Evolutionary conservation across 2,888 invertebrate species (phyloP), one percentile per base, ranked within the genome.

Genomic region (Troilus luridus): DNA sequence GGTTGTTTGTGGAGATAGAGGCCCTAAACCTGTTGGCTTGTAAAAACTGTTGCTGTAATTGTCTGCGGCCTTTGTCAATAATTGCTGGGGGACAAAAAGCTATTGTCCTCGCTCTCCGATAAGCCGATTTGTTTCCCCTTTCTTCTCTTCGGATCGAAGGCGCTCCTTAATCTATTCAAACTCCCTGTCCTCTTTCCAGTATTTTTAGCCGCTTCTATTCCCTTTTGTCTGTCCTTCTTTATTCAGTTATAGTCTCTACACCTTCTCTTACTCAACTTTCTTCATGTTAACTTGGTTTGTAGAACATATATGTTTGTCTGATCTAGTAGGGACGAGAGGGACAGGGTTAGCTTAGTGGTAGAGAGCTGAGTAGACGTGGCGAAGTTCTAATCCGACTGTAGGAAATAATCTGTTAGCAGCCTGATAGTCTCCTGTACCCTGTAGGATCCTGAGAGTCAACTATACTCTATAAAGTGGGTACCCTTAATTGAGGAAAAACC

Each of bases 151-250:
- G 67, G 67, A 67, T 67, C 67, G 67, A 67, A 67, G 12, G 5
- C 24, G 24, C 24, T 67, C 67, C 67, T 67, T 67, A 67, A 67
- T 67, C 67, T 67, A 67, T 67, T 67, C 67, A 67, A 67, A 67
- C 67, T 27, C 12, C 11, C 24, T 67, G 67, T 67, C 67, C 67
- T 67, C 24, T 12, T 67, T 67, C 12, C 24, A 24, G 24, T 67
- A 67, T 67, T 67, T 67, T 67, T 67, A 67, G 14, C 24, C 72
- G 58, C 59, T 72, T 77, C 59, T 64, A 88, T 64, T 85, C 90
- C 88, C 91, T 91, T 77, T 90, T 64, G 88, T 89, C 72, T 64
- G 88, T 89, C 72, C 27, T 88, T 56, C 77, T 90, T 56, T 88
- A 14, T 88, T 67, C 19, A 27, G 56, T 54, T 14, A 24, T 67